Conservation (phyloP, 1,140 invertebrate genomes). For the Drosophila rhopaloa region DNA sequence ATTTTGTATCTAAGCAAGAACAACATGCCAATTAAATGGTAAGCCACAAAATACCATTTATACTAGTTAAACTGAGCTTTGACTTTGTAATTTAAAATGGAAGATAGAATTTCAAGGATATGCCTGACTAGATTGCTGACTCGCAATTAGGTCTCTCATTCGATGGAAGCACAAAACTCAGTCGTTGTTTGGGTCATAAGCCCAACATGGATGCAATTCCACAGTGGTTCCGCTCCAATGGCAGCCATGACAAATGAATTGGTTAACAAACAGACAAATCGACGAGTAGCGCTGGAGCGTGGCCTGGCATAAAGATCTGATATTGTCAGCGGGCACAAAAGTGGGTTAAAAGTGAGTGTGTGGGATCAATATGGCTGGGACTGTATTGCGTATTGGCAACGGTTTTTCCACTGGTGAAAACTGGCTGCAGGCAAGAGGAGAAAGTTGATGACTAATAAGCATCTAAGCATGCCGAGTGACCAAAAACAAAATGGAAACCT, state of each 20-base stretch:
- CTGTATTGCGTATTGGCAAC: constrained; percentile 39
- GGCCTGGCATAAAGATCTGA: constrained; percentile 23
- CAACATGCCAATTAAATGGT: too few relatives aligned
- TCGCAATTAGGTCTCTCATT: not conserved
- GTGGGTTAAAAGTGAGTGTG: constrained; percentile 1
- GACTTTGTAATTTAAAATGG: not conserved
- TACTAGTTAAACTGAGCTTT: too few relatives aligned
- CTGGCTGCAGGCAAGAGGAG: not conserved
- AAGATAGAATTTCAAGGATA: not conserved
- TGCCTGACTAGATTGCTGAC: not conserved
- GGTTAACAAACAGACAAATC: constrained; percentile 57
- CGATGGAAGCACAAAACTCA: too few relatives aligned
- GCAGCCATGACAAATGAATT: constrained; percentile 62
- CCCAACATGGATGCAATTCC: not conserved
- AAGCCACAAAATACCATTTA: too few relatives aligned
- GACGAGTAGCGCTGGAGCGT: constrained; percentile 20
- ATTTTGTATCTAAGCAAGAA: too few relatives aligned
- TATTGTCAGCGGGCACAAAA: constrained; percentile 25
- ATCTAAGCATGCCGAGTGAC: constrained; percentile 61
- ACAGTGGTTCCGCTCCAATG: constrained; percentile 6
- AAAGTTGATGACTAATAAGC: constrained; percentile 66
- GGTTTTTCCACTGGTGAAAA: constrained; percentile 22
- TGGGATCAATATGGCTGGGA: constrained; percentile 32
- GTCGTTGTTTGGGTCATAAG: constrained; percentile 9
- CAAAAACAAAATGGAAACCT: constrained; percentile 38